phyloP scores from a whole-genome alignment of 2,797 vertebrate species.

The Pantherophis vulpinus region DNA sequence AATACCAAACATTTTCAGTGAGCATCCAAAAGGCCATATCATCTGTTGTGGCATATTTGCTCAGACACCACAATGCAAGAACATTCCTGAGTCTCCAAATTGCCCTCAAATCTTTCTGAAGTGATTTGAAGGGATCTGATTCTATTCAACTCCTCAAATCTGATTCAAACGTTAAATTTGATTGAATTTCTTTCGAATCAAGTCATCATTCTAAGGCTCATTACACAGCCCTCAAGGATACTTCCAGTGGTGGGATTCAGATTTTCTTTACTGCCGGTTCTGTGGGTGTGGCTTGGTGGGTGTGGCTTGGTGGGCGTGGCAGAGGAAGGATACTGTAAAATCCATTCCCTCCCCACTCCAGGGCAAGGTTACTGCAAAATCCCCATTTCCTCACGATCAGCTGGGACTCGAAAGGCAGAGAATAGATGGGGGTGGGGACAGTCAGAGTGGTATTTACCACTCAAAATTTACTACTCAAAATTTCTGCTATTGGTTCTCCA shows the following conservation, averaged over 20 bases:
- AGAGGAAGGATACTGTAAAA: too few species aligned
- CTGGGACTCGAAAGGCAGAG: too few species aligned
- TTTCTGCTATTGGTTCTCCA: too few species aligned
- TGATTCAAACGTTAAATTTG: background rate
- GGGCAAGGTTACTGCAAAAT: too few species aligned
- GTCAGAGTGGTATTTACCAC: too few species aligned
- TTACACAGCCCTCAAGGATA: background rate
- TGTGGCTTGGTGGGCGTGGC: too few species aligned
- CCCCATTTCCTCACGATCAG: too few species aligned
- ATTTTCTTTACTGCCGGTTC: too few species aligned
- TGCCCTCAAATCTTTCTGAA: background rate
- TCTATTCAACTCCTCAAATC: background rate
- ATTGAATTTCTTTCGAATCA: background rate
- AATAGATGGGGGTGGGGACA: too few species aligned
- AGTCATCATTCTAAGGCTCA: background rate
- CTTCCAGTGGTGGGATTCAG: background rate
- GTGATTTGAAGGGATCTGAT: background rate
- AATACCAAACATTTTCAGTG: background rate
- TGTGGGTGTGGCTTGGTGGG: too few species aligned
- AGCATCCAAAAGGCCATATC: background rate
- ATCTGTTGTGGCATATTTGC: background rate
- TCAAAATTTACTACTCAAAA: too few species aligned
- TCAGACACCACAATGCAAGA: background rate
- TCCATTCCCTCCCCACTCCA: too few species aligned
- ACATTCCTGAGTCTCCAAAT: background rate